phyloP scores from a whole-genome alignment of 1,140 invertebrate genomes.

The Papilio polyxenes region DNA sequence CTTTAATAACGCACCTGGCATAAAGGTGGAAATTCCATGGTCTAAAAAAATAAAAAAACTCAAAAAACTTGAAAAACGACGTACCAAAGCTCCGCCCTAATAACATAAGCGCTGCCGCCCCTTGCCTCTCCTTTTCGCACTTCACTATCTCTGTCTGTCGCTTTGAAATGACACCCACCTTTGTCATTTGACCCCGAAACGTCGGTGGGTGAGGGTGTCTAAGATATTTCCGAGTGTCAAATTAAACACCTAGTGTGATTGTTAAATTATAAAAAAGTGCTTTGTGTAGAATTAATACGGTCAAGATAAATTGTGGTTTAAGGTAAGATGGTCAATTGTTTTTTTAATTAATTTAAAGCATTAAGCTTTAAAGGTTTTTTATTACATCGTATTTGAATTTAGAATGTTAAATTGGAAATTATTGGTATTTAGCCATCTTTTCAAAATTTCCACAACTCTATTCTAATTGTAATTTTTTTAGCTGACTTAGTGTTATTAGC shows the following conservation, averaged over 20 bases:
- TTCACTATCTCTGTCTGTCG: constrained; percentile 47
- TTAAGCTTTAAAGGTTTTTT: not conserved
- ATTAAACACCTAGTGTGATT: constrained; percentile 38
- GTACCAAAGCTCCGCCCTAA: constrained; percentile 43
- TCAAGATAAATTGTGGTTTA: not conserved
- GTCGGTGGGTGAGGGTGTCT: constrained; percentile 62
- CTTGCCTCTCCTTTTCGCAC: constrained; percentile 53
- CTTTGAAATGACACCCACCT: constrained; percentile 64
- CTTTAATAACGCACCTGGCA: constrained; percentile 38
- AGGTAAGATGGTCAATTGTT: not conserved
- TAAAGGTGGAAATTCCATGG: constrained; percentile 34
- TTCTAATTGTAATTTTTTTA: too few relatives aligned
- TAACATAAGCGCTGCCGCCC: constrained; percentile 58
- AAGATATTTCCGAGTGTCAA: constrained; percentile 41
- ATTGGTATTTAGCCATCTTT: too few relatives aligned
- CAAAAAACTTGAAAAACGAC: constrained; percentile 54
- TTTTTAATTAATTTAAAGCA: not conserved
- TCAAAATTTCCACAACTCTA: too few relatives aligned
- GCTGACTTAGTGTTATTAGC: too few relatives aligned
- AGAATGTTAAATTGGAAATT: not conserved
- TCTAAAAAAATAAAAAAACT: constrained; percentile 46
- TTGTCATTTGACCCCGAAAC: constrained; percentile 72
- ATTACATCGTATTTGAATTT: not conserved
- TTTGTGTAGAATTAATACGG: constrained; percentile 39
- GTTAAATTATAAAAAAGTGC: constrained; percentile 40